Percentiles rank a stretch among this genome's conserved stretches.
phyloP scores from a whole-genome alignment of 1,140 invertebrate species.

The Drosophila hydei region DNA sequence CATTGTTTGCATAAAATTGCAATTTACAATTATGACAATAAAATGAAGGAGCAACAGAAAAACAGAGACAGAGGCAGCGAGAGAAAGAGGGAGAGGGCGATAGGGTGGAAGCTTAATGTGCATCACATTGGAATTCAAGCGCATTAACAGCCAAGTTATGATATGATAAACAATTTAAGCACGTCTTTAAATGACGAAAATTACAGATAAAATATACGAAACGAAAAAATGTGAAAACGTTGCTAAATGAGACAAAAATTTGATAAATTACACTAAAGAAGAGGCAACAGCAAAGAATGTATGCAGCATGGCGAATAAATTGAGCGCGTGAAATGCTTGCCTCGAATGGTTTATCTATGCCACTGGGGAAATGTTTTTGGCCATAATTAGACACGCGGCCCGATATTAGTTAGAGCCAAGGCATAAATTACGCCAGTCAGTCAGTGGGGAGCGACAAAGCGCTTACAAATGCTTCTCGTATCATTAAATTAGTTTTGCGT shows the following conservation, averaged over 20 bases:
- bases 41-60: conserved; percentile 36
- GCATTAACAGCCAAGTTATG: conserved; percentile 25
- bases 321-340: conserved; percentile 12
- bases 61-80: conserved; percentile 5
- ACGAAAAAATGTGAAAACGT: conserved; percentile 49
- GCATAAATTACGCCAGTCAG: conserved; percentile 73
- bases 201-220: conserved; percentile 35
- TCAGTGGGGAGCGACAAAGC: conserved; percentile 43
- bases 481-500: conserved; percentile 80
- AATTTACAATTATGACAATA: conserved; percentile 83
- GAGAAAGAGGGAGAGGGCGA: conserved; percentile 14
- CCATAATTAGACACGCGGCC: conserved; percentile 73
- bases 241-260: conserved; percentile 79
- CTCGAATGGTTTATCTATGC: conserved; percentile 39
- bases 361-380: conserved; percentile 37
- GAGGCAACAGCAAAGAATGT: not conserved
- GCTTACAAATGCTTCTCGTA: conserved; percentile 40
- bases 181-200: conserved; percentile 49
- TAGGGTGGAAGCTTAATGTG: conserved; percentile 1
- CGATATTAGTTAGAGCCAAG: conserved; percentile 46
- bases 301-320: conserved; percentile 14
- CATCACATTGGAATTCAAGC: conserved; percentile 30
- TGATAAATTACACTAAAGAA: conserved; percentile 62
- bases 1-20: conserved; percentile 83
- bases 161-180: conserved; percentile 43